Percentiles rank a stretch among this genome's conserved stretches.
phyloP scores from a whole-genome alignment of 2,888 invertebrate species.

The Apodemia duryi region DNA sequence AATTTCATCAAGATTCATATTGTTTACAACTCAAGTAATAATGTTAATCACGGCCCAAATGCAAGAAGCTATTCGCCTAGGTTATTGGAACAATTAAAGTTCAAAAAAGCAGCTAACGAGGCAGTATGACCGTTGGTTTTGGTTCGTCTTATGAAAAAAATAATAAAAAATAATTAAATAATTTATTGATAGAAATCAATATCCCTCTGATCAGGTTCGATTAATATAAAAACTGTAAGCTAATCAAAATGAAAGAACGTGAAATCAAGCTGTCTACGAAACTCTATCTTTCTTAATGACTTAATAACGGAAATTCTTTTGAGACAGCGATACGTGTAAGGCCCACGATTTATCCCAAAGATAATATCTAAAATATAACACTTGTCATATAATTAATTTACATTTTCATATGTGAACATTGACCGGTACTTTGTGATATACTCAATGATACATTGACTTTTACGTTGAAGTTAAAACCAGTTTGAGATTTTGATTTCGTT shows the following conservation, averaged over 20 bases:
- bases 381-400: conserved; percentile 13
- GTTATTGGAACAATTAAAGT: no score
- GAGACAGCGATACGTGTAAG: conserved; percentile 2
- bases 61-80: no score
- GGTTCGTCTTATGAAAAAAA: no score
- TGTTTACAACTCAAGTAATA: no score
- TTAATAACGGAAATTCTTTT: conserved; percentile 14
- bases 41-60: no score
- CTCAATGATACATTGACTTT: background rate
- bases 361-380: conserved; percentile 13
- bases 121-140: no score
- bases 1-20: no score
- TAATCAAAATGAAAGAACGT: conserved; percentile 4
- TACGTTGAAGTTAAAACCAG: background rate
- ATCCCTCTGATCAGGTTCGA: conserved; percentile 3
- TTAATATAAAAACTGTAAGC: conserved; percentile 6
- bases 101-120: no score
- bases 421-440: background rate
- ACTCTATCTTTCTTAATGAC: conserved; percentile 4
- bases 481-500: background rate
- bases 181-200: conserved; percentile 9
- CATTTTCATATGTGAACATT: background rate
- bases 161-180: background rate
- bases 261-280: conserved; percentile 12
- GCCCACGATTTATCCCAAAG: background rate